Evolutionary conservation across 2,113 vertebrate species (phyloP).

Genomic region (Zosterops pallidus): DNA sequence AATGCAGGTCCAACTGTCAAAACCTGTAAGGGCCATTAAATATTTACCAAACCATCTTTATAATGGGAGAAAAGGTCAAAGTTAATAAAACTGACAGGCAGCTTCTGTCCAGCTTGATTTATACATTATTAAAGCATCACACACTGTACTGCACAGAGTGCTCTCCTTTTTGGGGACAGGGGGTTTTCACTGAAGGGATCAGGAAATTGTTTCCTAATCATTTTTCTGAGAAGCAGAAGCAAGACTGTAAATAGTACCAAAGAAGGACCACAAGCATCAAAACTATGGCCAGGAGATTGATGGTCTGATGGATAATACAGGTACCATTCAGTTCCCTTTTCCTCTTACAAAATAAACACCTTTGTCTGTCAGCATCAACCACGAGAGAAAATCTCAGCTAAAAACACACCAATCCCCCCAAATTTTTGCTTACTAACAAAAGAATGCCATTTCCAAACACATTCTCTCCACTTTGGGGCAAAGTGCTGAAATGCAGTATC

Average conservation of each 20-base stretch:
- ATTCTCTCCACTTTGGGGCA: background rate
- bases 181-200: background rate
- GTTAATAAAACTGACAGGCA: slow-evolving; percentile 81
- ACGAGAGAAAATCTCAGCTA: background rate
- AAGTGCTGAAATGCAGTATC: background rate
- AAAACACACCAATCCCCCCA: background rate
- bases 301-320: background rate
- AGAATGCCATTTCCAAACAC: background rate
- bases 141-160: slow-evolving; percentile 36
- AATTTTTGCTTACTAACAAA: background rate
- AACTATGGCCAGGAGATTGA: background rate
- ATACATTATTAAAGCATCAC: slow-evolving; percentile 76
- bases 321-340: background rate
- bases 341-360: slow-evolving; percentile 30
- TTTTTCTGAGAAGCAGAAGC: slow-evolving; percentile 36
- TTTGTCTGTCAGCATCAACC: background rate
- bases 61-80: slow-evolving; percentile 82
- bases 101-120: slow-evolving; percentile 71
- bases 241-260: background rate
- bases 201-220: slow-evolving; percentile 33
- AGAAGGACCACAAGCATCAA: background rate
- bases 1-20: slow-evolving; percentile 68
- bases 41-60: slow-evolving; percentile 77
- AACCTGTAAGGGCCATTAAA: slow-evolving; percentile 81
- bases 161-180: background rate